Conservation (phyloP, 2,888 invertebrate genomes). For the Clistopyga incitator region DNA sequence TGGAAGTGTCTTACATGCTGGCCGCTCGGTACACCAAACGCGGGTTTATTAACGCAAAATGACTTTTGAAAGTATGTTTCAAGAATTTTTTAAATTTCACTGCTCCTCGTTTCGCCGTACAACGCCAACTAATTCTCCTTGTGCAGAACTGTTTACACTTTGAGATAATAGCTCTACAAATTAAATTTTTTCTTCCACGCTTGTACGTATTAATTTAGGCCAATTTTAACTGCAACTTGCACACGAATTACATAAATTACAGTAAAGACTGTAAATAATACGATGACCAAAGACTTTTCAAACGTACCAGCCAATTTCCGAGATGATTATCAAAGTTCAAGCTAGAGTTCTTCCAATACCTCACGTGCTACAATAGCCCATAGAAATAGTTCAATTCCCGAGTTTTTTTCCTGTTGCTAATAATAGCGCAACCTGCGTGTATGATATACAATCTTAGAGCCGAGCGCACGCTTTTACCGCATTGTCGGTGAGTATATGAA, state of each 20-base stretch:
- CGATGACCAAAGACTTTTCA: not conserved
- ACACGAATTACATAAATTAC: not conserved
- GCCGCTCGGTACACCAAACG: not conserved
- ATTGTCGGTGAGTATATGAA: conserved; percentile 63
- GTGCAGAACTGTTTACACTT: not conserved
- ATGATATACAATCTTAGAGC: conserved; percentile 9
- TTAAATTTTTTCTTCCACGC: not conserved
- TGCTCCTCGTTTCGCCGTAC: not conserved
- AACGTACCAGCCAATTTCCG: not conserved
- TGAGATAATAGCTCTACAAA: not conserved
- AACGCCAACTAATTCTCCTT: not conserved
- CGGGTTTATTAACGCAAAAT: not conserved
- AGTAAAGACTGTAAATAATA: conserved; percentile 1
- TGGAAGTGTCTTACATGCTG: not conserved
- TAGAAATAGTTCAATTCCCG: not conserved
- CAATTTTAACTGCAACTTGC: not conserved
- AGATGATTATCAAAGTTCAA: not conserved
- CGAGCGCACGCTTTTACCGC: conserved; percentile 57
- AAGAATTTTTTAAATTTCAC: conserved; percentile 2
- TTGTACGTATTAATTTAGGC: not conserved
- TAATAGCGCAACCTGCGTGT: conserved; percentile 11
- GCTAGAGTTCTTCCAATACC: not conserved
- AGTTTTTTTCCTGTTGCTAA: not conserved
- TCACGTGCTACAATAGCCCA: not conserved
- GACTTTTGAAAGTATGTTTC: conserved; percentile 2